Evolutionary conservation across 2,797 vertebrate genomes (phyloP).

Genomic region (Erpetoichthys calabaricus): DNA sequence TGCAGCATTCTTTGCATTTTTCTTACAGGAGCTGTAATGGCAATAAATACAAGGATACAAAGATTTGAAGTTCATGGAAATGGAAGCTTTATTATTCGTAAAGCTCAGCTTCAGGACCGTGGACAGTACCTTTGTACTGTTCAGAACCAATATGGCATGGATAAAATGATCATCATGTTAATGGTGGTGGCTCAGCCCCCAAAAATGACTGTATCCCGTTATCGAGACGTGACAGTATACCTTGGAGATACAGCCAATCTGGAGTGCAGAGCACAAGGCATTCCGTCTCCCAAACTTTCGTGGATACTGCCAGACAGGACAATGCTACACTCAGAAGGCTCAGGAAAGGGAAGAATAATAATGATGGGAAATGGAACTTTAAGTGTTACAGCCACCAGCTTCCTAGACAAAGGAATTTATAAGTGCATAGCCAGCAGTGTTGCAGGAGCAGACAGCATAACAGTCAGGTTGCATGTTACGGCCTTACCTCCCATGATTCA

Average conservation of each 20-base stretch:
- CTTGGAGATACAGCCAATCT: conserved; percentile 53
- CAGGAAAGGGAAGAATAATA: conserved; percentile 35
- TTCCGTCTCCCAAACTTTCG: conserved; percentile 54
- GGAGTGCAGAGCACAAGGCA: conserved; percentile 62
- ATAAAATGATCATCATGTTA: conserved; percentile 46
- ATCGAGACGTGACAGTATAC: conserved; percentile 54
- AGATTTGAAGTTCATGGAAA: conserved; percentile 70
- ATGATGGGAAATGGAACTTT: conserved; percentile 61
- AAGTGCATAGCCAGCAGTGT: conserved; percentile 68
- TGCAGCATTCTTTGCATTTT: background rate
- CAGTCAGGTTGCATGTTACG: conserved; percentile 61
- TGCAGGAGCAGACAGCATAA: conserved; percentile 58
- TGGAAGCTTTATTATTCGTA: conserved; percentile 65
- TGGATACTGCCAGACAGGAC: conserved; percentile 73
- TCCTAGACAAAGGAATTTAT: conserved; percentile 66
- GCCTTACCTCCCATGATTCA: conserved; percentile 61
- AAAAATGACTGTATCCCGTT: conserved; percentile 48
- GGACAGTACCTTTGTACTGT: conserved; percentile 74
- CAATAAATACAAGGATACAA: conserved; percentile 50
- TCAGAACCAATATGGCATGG: conserved; percentile 61
- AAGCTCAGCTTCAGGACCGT: conserved; percentile 51
- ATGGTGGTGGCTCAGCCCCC: conserved; percentile 56
- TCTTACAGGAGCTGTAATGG: conserved; percentile 53
- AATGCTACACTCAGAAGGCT: conserved; percentile 33
- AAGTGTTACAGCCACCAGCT: conserved; percentile 46